A percentile compares a stretch with the other conserved stretches of the same genome.
phyloP scores from a whole-genome alignment of 2,888 invertebrate species.

The Plebejus anna region DNA sequence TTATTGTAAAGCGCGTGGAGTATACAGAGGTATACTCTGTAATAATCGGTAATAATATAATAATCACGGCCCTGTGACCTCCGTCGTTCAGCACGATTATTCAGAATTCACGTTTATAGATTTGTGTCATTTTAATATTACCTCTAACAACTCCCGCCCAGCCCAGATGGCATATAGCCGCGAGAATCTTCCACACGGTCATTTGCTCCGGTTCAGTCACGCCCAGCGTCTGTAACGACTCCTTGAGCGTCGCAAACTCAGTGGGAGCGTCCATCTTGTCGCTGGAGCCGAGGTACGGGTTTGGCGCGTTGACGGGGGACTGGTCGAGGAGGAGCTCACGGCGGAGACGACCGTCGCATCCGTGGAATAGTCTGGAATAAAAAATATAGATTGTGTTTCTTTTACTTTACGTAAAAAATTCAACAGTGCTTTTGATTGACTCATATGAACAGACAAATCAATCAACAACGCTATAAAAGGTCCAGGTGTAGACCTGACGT shows the following conservation, averaged over 20 bases:
- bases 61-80: too few relatives aligned
- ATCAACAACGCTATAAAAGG: too few relatives aligned
- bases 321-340: constrained; percentile 91
- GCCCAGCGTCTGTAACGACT: constrained; percentile 87
- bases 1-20: too few relatives aligned
- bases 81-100: too few relatives aligned
- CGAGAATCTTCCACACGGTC: constrained; percentile 91
- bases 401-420: too few relatives aligned
- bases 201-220: constrained; percentile 89
- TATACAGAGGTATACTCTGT: too few relatives aligned
- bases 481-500: too few relatives aligned
- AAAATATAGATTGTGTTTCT: too few relatives aligned
- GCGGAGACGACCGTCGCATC: constrained; percentile 89
- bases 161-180: constrained; percentile 96
- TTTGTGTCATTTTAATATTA: constrained; percentile 41
- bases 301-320: constrained; percentile 68
- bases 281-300: constrained; percentile 88
- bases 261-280: constrained; percentile 91
- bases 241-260: constrained; percentile 89
- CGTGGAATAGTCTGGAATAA: constrained; percentile 85
- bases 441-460: too few relatives aligned
- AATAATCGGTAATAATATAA: too few relatives aligned
- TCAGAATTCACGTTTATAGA: too few relatives aligned
- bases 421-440: too few relatives aligned
- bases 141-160: constrained; percentile 90